Conservation (phyloP, 2,797 vertebrate genomes). For the Pseudomugil gertrudae region DNA sequence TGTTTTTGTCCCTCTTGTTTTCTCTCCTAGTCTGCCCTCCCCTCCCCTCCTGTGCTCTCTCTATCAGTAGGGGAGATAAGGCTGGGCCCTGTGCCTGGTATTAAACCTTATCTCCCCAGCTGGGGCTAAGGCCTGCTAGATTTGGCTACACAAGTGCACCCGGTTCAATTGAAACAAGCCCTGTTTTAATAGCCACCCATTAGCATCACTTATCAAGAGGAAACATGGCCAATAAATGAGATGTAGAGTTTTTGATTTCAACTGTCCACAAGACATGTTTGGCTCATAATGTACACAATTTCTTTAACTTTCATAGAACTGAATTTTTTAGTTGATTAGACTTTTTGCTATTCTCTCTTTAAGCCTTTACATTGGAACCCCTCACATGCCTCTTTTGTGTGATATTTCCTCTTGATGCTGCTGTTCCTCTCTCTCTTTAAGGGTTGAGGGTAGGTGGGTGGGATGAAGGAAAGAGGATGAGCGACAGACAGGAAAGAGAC, state of each 20-base stretch:
- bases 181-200: slow-evolving; percentile 77
- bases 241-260: slow-evolving; percentile 12
- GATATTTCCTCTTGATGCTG: slow-evolving; percentile 71
- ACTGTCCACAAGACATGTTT: neutral
- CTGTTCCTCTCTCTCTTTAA: slow-evolving; percentile 61
- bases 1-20: slow-evolving; percentile 79
- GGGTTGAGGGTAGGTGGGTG: slow-evolving; percentile 46
- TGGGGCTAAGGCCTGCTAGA: slow-evolving; percentile 77
- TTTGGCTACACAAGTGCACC: slow-evolving; percentile 67
- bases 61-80: slow-evolving; percentile 78
- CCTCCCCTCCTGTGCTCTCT: slow-evolving; percentile 59
- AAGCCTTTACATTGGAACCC: slow-evolving; percentile 37
- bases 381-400: slow-evolving; percentile 70
- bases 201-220: slow-evolving; percentile 57
- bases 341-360: slow-evolving; percentile 32
- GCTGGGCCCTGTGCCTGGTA: slow-evolving; percentile 72
- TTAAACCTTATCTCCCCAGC: slow-evolving; percentile 81
- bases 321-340: slow-evolving; percentile 37
- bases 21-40: slow-evolving; percentile 50
- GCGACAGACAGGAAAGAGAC: slow-evolving; percentile 38
- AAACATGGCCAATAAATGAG: slow-evolving; percentile 20
- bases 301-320: slow-evolving; percentile 41
- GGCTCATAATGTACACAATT: slow-evolving; percentile 8
- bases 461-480: slow-evolving; percentile 36
- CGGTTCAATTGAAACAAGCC: slow-evolving; percentile 73